Base-by-base conservation (phyloP, 2,113 vertebrate species). In the Gymnobelideus leadbeateri region DNA sequence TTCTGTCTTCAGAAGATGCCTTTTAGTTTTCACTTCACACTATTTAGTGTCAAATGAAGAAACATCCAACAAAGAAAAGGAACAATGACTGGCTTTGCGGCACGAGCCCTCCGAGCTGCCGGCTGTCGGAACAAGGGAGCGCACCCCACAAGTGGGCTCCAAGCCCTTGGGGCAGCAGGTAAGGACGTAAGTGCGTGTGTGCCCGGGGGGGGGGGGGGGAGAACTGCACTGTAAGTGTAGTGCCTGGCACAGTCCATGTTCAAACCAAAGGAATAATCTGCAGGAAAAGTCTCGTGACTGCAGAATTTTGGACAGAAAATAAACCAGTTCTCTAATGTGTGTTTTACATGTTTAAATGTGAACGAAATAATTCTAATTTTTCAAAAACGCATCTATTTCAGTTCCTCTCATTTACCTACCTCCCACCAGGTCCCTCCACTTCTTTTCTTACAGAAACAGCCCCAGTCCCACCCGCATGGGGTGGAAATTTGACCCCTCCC, bases 171-270 rank as follows among this genome's bases (percentile, higher is more conserved):
- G 57, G 31, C 3, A 21, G 37, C 4, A 1, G 61, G 37, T 1
- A 6, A 68, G 61, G 61, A 3, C 19, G 14, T 3, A 14, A 37
- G 31, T 11, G 68, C 14, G 0, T 7, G 37, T n/a, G 68, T 77
- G 68, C 4, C 50, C 4, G 0, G 50, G 7, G 50, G 4, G 11
- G 0, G 12, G 5, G 6, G 68, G 37, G 25, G 25, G 28, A 0
- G 31, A 3, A 3, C 68, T 8, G 68, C 3, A 1, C 1, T 5
- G 68, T 26, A 7, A 77, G 68, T 16, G 4, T 7, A 77, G 68
- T 7, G 68, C 14, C 37, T 77, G 37, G 37, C 37, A 7, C 61
- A n/a, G 37, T 77, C 16, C 0, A 77, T n/a, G 31, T n/a, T n/a
- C 68, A 16, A 7, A 21, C 6, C 16, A 16, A 77, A 77, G 37